Base-by-base conservation (phyloP, 2,888 invertebrate species). In the Hirtodrosophila cameraria region DNA sequence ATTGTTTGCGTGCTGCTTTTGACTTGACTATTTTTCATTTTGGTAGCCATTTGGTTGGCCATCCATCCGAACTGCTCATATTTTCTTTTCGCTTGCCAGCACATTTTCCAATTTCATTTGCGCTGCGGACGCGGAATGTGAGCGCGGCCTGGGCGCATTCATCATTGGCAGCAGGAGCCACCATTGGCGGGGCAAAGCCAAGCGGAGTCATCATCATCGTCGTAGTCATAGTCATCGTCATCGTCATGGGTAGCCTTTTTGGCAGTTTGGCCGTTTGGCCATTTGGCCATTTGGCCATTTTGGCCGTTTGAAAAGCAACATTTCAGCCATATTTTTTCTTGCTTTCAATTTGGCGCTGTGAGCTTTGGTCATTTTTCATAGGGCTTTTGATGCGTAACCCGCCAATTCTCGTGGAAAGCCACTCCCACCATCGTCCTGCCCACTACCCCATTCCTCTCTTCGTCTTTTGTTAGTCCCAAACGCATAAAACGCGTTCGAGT, bases 71-170 rank as follows among this genome's bases (percentile, higher is more conserved):
- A 61, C 52, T 62, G 71, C 61, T 41, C 68, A 68, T 86, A 83
- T 83, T 86, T 81, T 80, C 86, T 74, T 86, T 81, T 86, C 84
- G 84, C 74, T 68, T 59, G 76, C 86, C 80, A 74, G 72, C 81
- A 75, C 72, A 83, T 84, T 83, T 83, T 83, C 82, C 86, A 83
- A 83, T 83, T 83, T 83, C 82, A 83, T 84, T 86, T 83, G 84
- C 63, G 86, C 70, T 80, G 55, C 66, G 62, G 62, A 77, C 69
- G 81, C 78, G 86, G 85, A 83, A 83, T 86, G 66, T 77, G 74
- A 65, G 50, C 75, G 78, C 73, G 59, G 59, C 53, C 60, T 41
- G 43, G 67, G 38, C 69, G 66, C 82, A 84, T 84, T 85, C 85
- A 80, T 80, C 80, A 84, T 83, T 63, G 84, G 45, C 60, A 23